Evolutionary conservation across 2,888 invertebrate genomes (phyloP).

Genomic region (Acanthosepion lycidas): DNA sequence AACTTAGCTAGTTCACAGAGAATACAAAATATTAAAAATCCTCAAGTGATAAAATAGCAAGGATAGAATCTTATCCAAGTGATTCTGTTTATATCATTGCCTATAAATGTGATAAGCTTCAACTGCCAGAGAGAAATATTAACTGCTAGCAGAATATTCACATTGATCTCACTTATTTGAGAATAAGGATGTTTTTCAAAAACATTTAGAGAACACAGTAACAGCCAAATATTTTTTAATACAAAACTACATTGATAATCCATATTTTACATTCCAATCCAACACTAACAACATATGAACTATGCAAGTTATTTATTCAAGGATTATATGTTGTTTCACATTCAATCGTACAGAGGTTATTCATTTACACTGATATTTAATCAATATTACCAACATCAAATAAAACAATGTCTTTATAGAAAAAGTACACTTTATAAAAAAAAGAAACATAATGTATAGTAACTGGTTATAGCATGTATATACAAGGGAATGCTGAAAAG

Average conservation of each 20-base stretch:
- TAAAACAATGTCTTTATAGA: too few species aligned
- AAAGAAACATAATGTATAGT: too few species aligned
- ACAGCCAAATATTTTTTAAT: neutral
- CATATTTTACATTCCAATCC: too few species aligned
- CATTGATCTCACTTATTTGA: neutral
- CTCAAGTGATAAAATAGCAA: neutral
- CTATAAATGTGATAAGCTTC: neutral
- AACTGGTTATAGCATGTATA: too few species aligned
- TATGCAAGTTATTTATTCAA: too few species aligned
- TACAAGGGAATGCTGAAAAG: too few species aligned
- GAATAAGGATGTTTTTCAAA: neutral
- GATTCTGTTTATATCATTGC: neutral
- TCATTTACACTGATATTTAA: too few species aligned
- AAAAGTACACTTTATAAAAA: too few species aligned
- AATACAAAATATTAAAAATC: constrained; percentile 7
- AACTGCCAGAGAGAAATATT: neutral
- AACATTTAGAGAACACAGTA: neutral
- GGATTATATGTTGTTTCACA: too few species aligned
- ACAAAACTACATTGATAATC: neutral
- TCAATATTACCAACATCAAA: too few species aligned
- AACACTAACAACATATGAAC: too few species aligned
- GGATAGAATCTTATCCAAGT: neutral
- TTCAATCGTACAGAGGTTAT: too few species aligned
- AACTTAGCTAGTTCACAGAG: neutral
- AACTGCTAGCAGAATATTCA: neutral